These are phyloP conservation scores for Pterois miles DNA, from an alignment of 2,797 vertebrate genomes.

Conservation along the genomic window DNA sequence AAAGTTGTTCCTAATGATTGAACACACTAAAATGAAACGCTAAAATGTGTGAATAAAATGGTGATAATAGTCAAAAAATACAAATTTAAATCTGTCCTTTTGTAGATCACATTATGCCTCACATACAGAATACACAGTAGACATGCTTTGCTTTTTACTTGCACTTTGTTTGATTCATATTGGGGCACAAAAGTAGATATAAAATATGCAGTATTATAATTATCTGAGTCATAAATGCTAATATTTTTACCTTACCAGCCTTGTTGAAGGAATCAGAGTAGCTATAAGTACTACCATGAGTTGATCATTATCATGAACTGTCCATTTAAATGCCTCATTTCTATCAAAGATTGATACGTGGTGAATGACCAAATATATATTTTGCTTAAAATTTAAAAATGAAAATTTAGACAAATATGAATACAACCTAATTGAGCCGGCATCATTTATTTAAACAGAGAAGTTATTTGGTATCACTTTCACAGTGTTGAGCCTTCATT, in stretches of 20 bases:
- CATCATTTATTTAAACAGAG: too few species aligned
- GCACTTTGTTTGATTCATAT: neutral
- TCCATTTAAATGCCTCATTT: neutral
- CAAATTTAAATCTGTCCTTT: neutral
- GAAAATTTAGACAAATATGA: neutral
- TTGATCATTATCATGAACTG: neutral
- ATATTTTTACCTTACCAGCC: neutral
- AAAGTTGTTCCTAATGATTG: neutral
- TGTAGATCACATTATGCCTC: neutral
- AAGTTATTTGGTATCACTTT: neutral
- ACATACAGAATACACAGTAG: neutral
- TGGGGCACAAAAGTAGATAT: neutral
- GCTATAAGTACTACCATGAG: neutral
- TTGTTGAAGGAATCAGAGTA: neutral
- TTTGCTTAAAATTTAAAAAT: too few species aligned
- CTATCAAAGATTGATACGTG: neutral
- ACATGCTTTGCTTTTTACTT: neutral
- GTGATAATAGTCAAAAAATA: neutral
- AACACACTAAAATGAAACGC: too few species aligned
- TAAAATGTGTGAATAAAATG: neutral
- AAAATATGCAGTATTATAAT: neutral
- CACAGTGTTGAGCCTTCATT: neutral
- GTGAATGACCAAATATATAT: neutral
- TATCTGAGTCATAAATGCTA: neutral
- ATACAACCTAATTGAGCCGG: neutral